Percentiles rank a stretch among this genome's conserved stretches.
phyloP scores from a whole-genome alignment of 2,113 vertebrate species.

The Perca schrenkii region DNA sequence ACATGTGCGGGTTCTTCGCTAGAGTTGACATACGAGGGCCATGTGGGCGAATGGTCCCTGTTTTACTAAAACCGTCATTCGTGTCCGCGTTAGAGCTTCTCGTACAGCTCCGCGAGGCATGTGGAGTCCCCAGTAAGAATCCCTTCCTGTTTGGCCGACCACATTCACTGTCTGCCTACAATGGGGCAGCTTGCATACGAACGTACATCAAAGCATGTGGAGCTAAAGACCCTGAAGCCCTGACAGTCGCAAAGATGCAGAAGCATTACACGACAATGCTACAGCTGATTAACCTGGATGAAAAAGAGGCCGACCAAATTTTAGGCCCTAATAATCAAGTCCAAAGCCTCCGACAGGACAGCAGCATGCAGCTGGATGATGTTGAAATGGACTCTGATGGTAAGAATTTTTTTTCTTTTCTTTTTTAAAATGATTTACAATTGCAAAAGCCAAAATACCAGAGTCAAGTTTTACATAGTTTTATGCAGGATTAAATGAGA shows the following conservation, averaged over 20 bases:
- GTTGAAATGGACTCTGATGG: slow-evolving; percentile 27
- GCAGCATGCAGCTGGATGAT: background rate
- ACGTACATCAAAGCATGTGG: slow-evolving; percentile 45
- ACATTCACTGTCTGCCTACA: slow-evolving; percentile 9
- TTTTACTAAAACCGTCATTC: slow-evolving; percentile 62
- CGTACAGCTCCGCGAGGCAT: slow-evolving; percentile 2
- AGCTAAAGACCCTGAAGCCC: slow-evolving; percentile 28
- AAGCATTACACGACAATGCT: slow-evolving; percentile 57
- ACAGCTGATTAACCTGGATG: slow-evolving; percentile 63
- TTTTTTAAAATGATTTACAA: background rate
- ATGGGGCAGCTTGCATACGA: slow-evolving; percentile 27
- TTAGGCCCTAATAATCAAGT: slow-evolving; percentile 44
- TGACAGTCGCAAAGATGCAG: slow-evolving; percentile 40
- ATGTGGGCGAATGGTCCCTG: slow-evolving; percentile 56
- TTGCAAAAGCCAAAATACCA: background rate
- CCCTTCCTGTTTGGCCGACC: slow-evolving; percentile 64
- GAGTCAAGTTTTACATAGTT: background rate
- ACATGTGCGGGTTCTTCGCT: slow-evolving; percentile 52
- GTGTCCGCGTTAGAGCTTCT: slow-evolving; percentile 62
- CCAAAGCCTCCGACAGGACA: slow-evolving; percentile 22
- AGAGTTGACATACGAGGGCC: slow-evolving; percentile 60
- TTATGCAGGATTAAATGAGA: background rate
- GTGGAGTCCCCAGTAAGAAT: slow-evolving; percentile 57
- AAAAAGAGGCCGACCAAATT: slow-evolving; percentile 58
- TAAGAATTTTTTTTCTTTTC: slow-evolving; percentile 5